phyloP scores from a whole-genome alignment of 2,888 invertebrate genomes.

The Diarsia dahlii region DNA sequence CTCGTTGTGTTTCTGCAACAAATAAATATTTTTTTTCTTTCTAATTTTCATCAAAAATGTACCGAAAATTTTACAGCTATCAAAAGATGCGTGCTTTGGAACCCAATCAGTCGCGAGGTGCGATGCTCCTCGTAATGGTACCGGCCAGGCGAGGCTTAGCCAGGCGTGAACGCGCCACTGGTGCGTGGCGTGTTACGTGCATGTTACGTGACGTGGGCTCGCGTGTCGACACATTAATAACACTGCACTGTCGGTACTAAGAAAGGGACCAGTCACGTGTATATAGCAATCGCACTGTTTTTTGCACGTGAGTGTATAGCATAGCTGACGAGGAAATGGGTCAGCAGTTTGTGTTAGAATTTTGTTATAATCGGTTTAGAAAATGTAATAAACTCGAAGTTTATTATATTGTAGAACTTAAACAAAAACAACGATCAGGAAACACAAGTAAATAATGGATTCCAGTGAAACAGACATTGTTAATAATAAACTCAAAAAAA shows the following conservation, averaged over 20 bases:
- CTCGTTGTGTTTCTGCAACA: too few relatives aligned
- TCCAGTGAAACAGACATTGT: too few relatives aligned
- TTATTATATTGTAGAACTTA: too few relatives aligned
- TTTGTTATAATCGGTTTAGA: too few relatives aligned
- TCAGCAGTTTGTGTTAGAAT: constrained; percentile 6
- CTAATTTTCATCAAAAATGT: too few relatives aligned
- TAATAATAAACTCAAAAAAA: too few relatives aligned
- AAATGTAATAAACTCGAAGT: too few relatives aligned
- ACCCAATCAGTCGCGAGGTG: constrained; percentile 12
- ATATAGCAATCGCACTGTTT: not conserved
- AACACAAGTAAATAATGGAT: too few relatives aligned
- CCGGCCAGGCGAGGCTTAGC: constrained; percentile 23
- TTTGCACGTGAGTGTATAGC: not conserved
- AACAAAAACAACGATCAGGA: too few relatives aligned
- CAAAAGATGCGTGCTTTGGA: not conserved
- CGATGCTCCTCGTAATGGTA: constrained; percentile 31
- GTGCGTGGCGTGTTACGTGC: constrained; percentile 51
- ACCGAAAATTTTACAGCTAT: not conserved
- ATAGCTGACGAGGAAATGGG: not conserved
- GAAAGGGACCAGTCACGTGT: constrained; percentile 18
- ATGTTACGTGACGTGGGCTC: constrained; percentile 44
- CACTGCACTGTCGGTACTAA: not conserved
- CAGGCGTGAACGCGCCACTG: constrained; percentile 25
- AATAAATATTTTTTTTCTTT: too few relatives aligned
- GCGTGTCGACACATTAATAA: constrained; percentile 41